These are phyloP conservation scores for Macrotrachela quadricornifera DNA, from an alignment of 1,140 invertebrate species.

Conservation along the genomic window DNA sequence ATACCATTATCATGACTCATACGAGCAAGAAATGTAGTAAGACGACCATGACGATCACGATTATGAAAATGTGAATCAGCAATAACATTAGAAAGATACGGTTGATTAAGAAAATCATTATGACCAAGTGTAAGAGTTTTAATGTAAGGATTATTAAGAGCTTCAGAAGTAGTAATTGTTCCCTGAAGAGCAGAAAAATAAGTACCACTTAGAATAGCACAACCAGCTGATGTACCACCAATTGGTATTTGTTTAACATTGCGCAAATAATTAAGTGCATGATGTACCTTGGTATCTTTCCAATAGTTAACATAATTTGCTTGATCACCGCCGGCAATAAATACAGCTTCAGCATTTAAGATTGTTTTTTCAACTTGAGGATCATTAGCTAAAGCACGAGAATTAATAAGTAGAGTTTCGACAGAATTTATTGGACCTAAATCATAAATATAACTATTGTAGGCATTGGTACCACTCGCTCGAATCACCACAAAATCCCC, in stretches of 20 bases:
- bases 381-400: neutral
- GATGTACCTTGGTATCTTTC: neutral
- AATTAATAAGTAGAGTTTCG: conserved; percentile 5
- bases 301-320: neutral
- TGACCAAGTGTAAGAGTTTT: neutral
- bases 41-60: neutral
- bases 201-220: conserved; percentile 4
- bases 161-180: neutral
- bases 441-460: conserved; percentile 6
- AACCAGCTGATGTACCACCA: conserved; percentile 5
- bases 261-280: neutral
- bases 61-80: conserved; percentile 5
- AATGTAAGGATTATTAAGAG: neutral
- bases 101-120: neutral
- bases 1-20: neutral
- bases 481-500: conserved; percentile 5
- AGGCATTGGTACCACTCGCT: neutral
- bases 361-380: neutral
- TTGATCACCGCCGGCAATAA: conserved; percentile 7
- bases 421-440: neutral
- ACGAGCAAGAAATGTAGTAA: conserved; percentile 2
- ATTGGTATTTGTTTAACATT: conserved; percentile 4
- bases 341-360: conserved; percentile 1
- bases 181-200: neutral
- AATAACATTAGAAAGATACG: neutral